Base-by-base conservation (phyloP, 2,888 invertebrate genomes). In the Antheraea yamamai region DNA sequence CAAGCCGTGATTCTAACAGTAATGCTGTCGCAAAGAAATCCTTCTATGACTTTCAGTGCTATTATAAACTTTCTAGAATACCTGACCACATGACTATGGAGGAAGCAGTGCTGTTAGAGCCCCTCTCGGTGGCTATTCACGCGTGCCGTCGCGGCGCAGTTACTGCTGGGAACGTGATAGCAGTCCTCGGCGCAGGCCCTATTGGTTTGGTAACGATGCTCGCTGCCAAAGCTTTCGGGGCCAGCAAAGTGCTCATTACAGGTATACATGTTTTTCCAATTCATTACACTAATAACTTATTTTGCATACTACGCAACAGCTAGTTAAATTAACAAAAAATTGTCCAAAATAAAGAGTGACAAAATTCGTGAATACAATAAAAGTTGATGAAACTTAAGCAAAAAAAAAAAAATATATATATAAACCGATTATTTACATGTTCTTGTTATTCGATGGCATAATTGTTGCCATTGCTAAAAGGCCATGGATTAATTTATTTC, bases 91-190 rank as follows among this genome's bases (percentile, higher is more conserved):
- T 99, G 71, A 96, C 96, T 0, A 96, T 98, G 93, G 99, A 99
- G 87, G 99, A 99, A 90, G 99, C 98, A 2, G 99, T 99, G 0
- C 88, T 99, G 0, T 91, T 99, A 80, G 99, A 99, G 89, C 99
- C 99, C 0, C 92, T 99, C 18, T 96, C 98, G 0, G 99, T 99
- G 51, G 99, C 97, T 14, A 98, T 99, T 0, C 98, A 99, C 92
- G 98, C 99, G 75, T 99, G 99, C 84, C 96, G 97, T 75, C 96
- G 98, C 79, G 99, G 97, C 14, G 96, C 96, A 3, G 96, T 99
- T 20, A 94, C 95, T 0, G 95, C 97, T 0, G 98, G 97, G 0
- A 96, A 96, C 58, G 93, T 92, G 1, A 97, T 98, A 74, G 94
- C 98, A 35, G 96, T 98, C 82, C 93, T 97, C 74, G 98, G 98